These are phyloP conservation scores for Amazona vittata DNA, from an alignment of 2,113 vertebrate genomes.

Conservation along the genomic window DNA sequence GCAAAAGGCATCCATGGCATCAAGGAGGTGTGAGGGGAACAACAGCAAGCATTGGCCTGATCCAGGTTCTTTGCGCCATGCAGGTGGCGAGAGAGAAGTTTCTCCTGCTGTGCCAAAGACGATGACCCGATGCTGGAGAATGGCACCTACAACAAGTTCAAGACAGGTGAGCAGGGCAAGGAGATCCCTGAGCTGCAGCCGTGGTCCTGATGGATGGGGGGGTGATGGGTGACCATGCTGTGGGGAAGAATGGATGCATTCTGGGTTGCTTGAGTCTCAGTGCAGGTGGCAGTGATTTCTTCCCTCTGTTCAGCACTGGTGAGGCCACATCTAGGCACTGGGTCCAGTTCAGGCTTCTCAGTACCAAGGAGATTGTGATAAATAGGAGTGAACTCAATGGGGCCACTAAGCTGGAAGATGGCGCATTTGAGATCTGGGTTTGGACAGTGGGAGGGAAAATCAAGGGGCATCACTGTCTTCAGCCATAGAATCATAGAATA, in stretches of 20 bases:
- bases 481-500: neutral
- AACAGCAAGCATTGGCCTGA: neutral
- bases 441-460: neutral
- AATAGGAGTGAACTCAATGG: neutral
- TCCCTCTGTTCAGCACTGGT: neutral
- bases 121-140: conserved; percentile 70
- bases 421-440: neutral
- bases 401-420: neutral
- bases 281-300: neutral
- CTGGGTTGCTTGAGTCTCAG: neutral
- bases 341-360: neutral
- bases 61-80: neutral
- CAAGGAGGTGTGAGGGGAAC: neutral
- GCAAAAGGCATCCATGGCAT: neutral
- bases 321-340: neutral
- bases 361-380: neutral
- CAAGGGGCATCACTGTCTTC: neutral
- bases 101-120: conserved; percentile 73
- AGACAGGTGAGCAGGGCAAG: conserved; percentile 74
- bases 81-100: conserved; percentile 85
- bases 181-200: no score
- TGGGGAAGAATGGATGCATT: neutral
- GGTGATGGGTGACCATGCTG: neutral
- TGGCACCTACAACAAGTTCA: conserved; percentile 84
- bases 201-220: neutral